Evolutionary conservation across 1,140 invertebrate species (phyloP), one percentile per base, ranked within the genome.

Genomic region (Drosophila nigromelanica): DNA sequence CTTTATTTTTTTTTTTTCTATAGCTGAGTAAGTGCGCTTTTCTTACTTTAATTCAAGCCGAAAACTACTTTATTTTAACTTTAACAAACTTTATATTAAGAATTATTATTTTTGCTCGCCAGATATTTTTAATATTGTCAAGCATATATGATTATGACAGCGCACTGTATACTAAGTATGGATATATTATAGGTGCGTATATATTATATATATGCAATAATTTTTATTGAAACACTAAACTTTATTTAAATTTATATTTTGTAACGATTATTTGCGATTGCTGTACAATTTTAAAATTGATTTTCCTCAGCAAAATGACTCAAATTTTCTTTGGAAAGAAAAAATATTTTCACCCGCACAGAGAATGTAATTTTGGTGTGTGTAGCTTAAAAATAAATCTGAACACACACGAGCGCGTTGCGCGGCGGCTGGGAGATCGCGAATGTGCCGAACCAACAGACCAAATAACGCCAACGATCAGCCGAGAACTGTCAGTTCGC

Each of bases 331-430:
- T 30, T 39, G 33, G 40, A 60, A 67, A 39, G 58, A 8, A 35
- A 33, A 35, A 35, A 1, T 35, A 35, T 50, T 42, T 50, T 67
- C 59, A 58, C 73, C 70, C 81, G 72, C 61, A 63, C 68, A 43
- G 35, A 67, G 63, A 58, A 76, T 66, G 75, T 70, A 82, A 59
- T 86, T 66, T 76, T 58, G 76, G 62, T 62, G 61, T 73, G 52
- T 73, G 58, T 60, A 85, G 69, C 69, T 85, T 82, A 87, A 76
- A 87, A 87, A 87, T 87, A 87, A 87, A 87, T 82, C 83, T 82
- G 72, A 89, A 82, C 78, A 79, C 81, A 81, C 79, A 87, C 78
- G 82, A 51, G 62, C 68, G 75, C 63, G 75, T 82, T 81, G 68
- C 75, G 43, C 68, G 75, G 54, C 48, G 55, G 40, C 60, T 75